Evolutionary conservation across 2,113 vertebrate genomes (phyloP), one percentile per base, ranked within the genome.

Genomic region (Oryzias woworae): DNA sequence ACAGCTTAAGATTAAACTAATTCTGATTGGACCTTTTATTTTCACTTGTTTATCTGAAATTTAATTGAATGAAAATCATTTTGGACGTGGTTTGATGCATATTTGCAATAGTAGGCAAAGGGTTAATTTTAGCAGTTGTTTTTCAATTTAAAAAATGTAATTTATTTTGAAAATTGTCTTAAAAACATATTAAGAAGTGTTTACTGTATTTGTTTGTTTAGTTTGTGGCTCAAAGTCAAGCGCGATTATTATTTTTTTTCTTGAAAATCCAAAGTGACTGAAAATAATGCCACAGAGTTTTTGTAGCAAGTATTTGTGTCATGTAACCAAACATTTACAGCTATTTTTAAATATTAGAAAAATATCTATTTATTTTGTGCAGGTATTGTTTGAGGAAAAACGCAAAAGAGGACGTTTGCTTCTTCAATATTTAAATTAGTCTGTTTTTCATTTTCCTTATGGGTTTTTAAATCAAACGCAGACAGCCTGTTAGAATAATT

Each of bases 401-500:
- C 3, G 54, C 45, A 73, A 82, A 81, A 81, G 83, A 84, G 79
- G 85, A 77, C 83, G 77, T n/a, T 69, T 53, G 23, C 66, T 82
- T 80, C 57, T 68, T 81, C 48, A 78, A 73, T 57, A 82, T 82
- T 86, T 82, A 85, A 87, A 86, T 80, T 84, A 77, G 86, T 86
- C 71, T 77, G 85, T 87, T 85, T 87, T 89, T 86, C 54, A 81
- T 85, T 46, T 67, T 28, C 74, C 76, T 81, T 48, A 62, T 15
- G 71, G 64, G 70, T 68, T 64, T 71, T 75, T 1, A 52, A 75
- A 58, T 68, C 73, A 78, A 80, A 64, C 66, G 68, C 49, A 57
- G 63, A 45, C 48, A 67, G 56, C 65, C 59, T 45, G 46, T 66
- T 42, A 44, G 22, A 82, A 69, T 50, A 47, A 46, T 74, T 45